Base-by-base conservation (phyloP, 2,888 invertebrate species). In the Neoitamus cyanurus region DNA sequence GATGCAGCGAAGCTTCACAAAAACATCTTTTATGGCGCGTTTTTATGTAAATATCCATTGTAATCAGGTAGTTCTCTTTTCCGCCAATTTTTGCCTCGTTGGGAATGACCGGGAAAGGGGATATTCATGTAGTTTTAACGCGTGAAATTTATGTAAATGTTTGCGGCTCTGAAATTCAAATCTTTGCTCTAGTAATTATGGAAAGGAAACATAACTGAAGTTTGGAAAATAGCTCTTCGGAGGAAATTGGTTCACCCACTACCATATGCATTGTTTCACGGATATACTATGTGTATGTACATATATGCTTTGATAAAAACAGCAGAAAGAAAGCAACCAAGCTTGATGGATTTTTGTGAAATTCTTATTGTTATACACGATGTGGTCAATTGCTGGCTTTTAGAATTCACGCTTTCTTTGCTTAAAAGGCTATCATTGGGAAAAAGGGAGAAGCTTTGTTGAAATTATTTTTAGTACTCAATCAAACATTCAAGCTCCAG, bases 111-210 rank as follows among this genome's bases (percentile, higher is more conserved):
- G 28, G 46, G 78, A 48, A 78, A 15, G 31, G 28, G 28, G 46
- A 15, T 78, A 78, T 78, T 78, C 78, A 28, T 28, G 13, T 30
- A 28, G n/a, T 48, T 42, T 48, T 78, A n/a, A 48, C 46, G 78
- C 48, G 78, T 42, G 48, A 78, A 78, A 78, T 78, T 78, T 78
- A 78, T 78, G 42, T 48, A 78, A 78, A 78, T 78, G 37, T 36
- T 15, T 25, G 73, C 13, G 36, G 25, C 25, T 73, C 34, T 36
- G 73, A 15, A 73, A 37, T 36, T 36, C 31, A 73, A 36, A 37
- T 25, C 31, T 73, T 36, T 73, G 36, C 73, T 73, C 73, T 36
- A 36, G 70, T 70, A 70, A 70, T 70, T 70, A 70, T 70, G 70
- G 70, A 70, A 70, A 70, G 34, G 70, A 70, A 58, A 58, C 58